Conservation (phyloP, 2,113 vertebrate genomes). For the Hippopotamus amphibius region DNA sequence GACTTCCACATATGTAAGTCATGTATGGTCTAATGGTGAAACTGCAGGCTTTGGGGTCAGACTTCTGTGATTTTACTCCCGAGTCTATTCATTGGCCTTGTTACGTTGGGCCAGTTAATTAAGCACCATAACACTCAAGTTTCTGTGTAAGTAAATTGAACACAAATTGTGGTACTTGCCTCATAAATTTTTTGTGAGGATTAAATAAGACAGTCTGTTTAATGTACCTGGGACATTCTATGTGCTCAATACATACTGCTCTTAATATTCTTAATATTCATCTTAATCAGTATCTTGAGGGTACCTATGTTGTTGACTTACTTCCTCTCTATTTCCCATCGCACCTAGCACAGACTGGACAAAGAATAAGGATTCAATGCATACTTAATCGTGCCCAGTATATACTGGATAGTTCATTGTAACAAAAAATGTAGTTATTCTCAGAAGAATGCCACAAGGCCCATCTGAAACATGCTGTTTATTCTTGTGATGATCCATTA, state of each 20-base stretch:
- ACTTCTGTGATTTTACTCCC: neutral
- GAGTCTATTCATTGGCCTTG: neutral
- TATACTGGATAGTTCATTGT: neutral
- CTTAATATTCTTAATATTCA: neutral
- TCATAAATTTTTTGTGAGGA: slow-evolving; percentile 1
- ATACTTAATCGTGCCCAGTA: neutral
- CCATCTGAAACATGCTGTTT: neutral
- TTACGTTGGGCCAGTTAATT: neutral
- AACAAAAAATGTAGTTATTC: neutral
- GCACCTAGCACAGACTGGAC: neutral
- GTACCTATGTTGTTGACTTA: neutral
- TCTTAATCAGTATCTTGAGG: neutral
- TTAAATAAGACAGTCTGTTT: slow-evolving; percentile 16
- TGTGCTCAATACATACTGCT: neutral
- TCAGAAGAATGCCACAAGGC: neutral
- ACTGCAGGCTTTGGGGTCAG: neutral
- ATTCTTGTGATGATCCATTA: neutral
- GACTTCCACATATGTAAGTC: neutral
- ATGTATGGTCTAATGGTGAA: neutral
- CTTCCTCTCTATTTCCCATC: neutral
- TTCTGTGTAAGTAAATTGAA: neutral
- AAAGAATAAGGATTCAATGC: neutral
- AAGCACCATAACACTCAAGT: neutral
- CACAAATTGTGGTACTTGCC: neutral
- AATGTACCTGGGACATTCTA: neutral